These are phyloP conservation scores for Cerastis rubricosa DNA, from an alignment of 2,888 invertebrate genomes.

Conservation along the genomic window DNA sequence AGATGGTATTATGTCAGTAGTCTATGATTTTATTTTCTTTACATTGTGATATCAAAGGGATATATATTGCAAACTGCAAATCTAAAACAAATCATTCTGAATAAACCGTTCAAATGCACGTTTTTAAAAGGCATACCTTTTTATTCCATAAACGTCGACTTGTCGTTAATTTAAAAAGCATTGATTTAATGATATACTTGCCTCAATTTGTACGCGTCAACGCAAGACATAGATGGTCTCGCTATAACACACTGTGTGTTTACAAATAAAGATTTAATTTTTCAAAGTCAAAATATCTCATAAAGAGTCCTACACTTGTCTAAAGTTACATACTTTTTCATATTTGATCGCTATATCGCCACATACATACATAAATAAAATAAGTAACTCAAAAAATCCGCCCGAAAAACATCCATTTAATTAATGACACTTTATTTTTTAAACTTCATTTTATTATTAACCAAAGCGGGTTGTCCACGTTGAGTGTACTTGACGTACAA, in stretches of 20 bases:
- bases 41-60: constrained; percentile 26
- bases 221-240: no score
- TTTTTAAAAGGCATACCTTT: background rate
- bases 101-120: background rate
- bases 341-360: background rate
- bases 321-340: no score
- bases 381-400: no score
- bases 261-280: no score
- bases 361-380: background rate
- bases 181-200: no score
- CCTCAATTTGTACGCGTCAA: no score
- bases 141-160: background rate
- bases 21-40: constrained; percentile 46
- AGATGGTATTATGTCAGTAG: constrained; percentile 20
- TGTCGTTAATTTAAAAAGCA: no score
- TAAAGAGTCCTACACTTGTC: no score
- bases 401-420: background rate
- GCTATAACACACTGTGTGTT: no score
- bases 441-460: background rate
- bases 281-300: no score
- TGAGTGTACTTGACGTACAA: no score
- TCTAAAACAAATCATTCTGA: background rate
- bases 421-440: background rate
- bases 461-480: no score
- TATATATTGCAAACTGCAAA: constrained; percentile 10